Conservation (phyloP, 1,140 invertebrate species). For the Microplitis demolitor region DNA sequence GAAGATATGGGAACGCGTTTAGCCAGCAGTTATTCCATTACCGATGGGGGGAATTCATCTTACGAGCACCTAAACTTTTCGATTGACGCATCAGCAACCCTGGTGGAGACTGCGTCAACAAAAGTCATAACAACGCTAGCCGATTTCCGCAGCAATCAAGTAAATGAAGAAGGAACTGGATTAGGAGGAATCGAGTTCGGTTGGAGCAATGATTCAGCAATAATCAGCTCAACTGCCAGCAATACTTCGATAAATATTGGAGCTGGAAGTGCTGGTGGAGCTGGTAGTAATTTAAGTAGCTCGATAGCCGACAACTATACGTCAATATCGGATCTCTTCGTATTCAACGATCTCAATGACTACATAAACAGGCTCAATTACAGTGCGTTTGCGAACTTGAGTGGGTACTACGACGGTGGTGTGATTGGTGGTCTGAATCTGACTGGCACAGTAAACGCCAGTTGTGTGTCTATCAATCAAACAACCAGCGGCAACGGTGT, state of each 20-base stretch:
- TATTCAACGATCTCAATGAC: constrained; percentile 56
- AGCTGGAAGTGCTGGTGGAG: background rate
- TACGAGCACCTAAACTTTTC: constrained; percentile 4
- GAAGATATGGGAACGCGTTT: constrained; percentile 9
- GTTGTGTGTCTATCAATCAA: too few relatives aligned
- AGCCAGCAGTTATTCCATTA: constrained; percentile 2
- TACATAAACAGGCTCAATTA: constrained; percentile 55
- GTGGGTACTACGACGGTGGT: constrained; percentile 47
- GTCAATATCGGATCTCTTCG: constrained; percentile 52
- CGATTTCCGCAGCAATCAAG: background rate
- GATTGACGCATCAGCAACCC: background rate
- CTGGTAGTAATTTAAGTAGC: constrained; percentile 26
- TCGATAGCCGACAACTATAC: constrained; percentile 49
- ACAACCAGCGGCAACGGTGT: too few relatives aligned
- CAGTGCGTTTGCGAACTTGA: constrained; percentile 52
- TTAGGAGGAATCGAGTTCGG: background rate
- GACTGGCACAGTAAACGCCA: constrained; percentile 52
- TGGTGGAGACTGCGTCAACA: background rate
- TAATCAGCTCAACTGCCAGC: background rate
- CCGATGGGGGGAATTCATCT: constrained; percentile 10
- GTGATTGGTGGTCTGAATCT: constrained; percentile 50
- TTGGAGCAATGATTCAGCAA: background rate
- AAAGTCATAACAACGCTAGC: too few relatives aligned
- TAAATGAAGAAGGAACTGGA: background rate
- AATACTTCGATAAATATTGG: background rate